Evolutionary conservation across 2,113 vertebrate genomes (phyloP).

Genomic region (Sorex fumeus): DNA sequence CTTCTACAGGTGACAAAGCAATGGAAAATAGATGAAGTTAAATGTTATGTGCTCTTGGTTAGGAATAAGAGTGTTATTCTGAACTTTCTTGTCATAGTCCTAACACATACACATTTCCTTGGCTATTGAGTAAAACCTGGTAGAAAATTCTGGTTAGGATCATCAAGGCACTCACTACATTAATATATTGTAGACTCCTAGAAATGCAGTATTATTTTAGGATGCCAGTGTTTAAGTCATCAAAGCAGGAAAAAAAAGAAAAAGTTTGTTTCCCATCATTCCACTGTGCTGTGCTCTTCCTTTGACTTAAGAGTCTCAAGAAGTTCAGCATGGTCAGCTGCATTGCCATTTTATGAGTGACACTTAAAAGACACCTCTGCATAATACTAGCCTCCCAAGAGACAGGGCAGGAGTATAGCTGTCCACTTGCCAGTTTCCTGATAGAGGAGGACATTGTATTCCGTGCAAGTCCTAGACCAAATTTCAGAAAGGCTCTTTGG

Average conservation of each 20-base stretch:
- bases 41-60: constrained; percentile 56
- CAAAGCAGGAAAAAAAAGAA: background rate
- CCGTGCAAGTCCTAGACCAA: constrained; percentile 72
- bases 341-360: constrained; percentile 58
- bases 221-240: constrained; percentile 2
- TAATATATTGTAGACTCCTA: constrained; percentile 50
- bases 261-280: background rate
- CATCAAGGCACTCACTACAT: constrained; percentile 3
- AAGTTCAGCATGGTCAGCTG: constrained; percentile 57
- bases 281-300: background rate
- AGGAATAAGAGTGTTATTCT: constrained; percentile 49
- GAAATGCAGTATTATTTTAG: constrained; percentile 36
- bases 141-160: constrained; percentile 13
- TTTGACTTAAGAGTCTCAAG: constrained; percentile 56
- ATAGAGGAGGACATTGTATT: constrained; percentile 81
- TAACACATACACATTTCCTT: background rate
- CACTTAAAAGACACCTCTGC: constrained; percentile 71
- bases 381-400: constrained; percentile 61
- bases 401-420: constrained; percentile 65
- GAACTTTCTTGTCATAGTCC: background rate
- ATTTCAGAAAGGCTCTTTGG: constrained; percentile 80
- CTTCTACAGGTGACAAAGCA: constrained; percentile 13
- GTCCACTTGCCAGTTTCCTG: constrained; percentile 76
- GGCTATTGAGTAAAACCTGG: constrained; percentile 14
- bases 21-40: constrained; percentile 16